These are phyloP conservation scores for Scaeva pyrastri DNA, from an alignment of 2,888 invertebrate genomes.

Conservation along the genomic window DNA sequence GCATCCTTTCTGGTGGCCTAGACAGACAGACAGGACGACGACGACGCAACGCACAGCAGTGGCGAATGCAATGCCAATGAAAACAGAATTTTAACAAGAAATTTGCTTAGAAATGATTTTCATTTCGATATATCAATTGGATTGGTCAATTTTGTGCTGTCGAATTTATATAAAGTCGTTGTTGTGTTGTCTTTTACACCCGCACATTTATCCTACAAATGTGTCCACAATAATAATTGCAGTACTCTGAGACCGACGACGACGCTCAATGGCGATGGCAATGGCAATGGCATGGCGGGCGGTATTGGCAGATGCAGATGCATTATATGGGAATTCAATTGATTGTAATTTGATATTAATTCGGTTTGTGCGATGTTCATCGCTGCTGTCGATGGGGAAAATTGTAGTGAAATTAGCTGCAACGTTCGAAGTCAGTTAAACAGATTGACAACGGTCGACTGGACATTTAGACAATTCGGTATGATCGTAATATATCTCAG, in stretches of 20 bases:
- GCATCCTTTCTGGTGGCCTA: background rate
- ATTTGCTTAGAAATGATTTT: conserved; percentile 70
- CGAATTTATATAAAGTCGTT: conserved; percentile 19
- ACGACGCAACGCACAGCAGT: too few species aligned
- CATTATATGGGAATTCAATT: conserved; percentile 37
- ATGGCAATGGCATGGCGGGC: background rate
- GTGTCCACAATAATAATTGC: background rate
- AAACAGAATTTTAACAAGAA: conserved; percentile 39
- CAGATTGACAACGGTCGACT: background rate
- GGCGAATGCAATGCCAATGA: background rate
- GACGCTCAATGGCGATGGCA: conserved; percentile 11
- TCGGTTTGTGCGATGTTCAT: conserved; percentile 45
- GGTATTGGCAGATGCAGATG: too few species aligned
- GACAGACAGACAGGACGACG: background rate
- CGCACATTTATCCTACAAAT: conserved; percentile 39
- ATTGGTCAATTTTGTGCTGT: conserved; percentile 58
- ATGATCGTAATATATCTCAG: background rate
- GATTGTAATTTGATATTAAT: conserved; percentile 62
- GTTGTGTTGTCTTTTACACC: conserved; percentile 24
- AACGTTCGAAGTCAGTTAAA: conserved; percentile 23
- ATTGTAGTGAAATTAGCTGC: conserved; percentile 25
- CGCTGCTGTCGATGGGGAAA: conserved; percentile 31
- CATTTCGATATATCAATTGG: conserved; percentile 67
- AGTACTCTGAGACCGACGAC: too few species aligned
- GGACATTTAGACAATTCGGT: conserved; percentile 26